These are phyloP conservation scores for Neoascia interrupta DNA, from an alignment of 2,888 invertebrate species.

Conservation along the genomic window DNA sequence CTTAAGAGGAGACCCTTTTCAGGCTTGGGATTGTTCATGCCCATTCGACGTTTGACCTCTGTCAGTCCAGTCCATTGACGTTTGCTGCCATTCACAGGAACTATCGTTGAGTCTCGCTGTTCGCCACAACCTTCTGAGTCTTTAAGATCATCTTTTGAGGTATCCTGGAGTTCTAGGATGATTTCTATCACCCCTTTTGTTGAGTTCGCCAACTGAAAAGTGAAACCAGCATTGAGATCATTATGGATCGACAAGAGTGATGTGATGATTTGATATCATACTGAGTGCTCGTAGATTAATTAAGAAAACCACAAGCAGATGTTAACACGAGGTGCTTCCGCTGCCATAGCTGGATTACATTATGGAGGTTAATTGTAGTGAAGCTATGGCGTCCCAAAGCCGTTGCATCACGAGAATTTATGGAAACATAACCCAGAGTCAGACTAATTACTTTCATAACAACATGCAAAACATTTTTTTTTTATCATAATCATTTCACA, in stretches of 20 bases:
- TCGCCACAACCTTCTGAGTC: slow-evolving; percentile 8
- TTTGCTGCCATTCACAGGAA: slow-evolving; percentile 26
- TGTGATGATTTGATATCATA: slow-evolving; percentile 17
- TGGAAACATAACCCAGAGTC: slow-evolving; percentile 26
- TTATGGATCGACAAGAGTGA: background rate
- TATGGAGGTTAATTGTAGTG: slow-evolving; percentile 18
- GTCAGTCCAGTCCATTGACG: slow-evolving; percentile 75
- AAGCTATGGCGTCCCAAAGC: slow-evolving; percentile 4
- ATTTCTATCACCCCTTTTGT: slow-evolving; percentile 78
- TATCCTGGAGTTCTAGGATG: slow-evolving; percentile 76
- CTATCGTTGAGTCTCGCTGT: slow-evolving; percentile 1
- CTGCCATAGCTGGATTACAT: slow-evolving; percentile 22
- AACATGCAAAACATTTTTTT: slow-evolving; percentile 12
- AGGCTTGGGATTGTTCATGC: slow-evolving; percentile 70
- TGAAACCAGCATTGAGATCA: background rate
- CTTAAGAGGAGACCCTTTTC: slow-evolving; percentile 73
- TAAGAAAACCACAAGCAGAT: slow-evolving; percentile 6
- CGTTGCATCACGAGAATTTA: slow-evolving; percentile 37
- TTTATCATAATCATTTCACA: too few relatives aligned
- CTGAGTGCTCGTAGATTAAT: too few relatives aligned
- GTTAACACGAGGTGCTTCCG: slow-evolving; percentile 27
- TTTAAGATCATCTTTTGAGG: slow-evolving; percentile 18
- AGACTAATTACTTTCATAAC: slow-evolving; percentile 16
- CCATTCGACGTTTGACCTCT: slow-evolving; percentile 77
- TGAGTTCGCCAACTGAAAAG: slow-evolving; percentile 74